phyloP scores from a whole-genome alignment of 2,113 vertebrate species.

The Tricholaema leucomelas region DNA sequence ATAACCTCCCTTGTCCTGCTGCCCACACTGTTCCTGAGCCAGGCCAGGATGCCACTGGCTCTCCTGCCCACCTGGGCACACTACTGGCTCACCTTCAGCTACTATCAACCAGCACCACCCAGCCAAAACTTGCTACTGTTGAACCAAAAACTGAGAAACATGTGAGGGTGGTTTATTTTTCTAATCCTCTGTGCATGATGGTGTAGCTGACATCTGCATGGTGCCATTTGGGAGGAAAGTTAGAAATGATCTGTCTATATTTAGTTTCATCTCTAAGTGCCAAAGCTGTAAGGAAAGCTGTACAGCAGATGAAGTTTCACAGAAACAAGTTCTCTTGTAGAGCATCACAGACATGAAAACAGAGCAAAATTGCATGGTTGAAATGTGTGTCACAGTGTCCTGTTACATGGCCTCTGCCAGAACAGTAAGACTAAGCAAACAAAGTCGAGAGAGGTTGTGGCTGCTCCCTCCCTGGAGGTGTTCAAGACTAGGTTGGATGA shows the following conservation, averaged over 20 bases:
- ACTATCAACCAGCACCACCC: background rate
- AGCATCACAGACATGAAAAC: background rate
- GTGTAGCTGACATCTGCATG: background rate
- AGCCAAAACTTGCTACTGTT: background rate
- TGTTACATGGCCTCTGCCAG: too few species aligned
- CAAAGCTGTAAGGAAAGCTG: background rate
- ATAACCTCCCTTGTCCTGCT: too few species aligned
- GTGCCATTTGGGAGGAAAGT: background rate
- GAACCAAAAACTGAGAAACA: background rate
- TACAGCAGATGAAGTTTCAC: background rate
- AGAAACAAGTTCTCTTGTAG: background rate
- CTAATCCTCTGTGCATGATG: background rate
- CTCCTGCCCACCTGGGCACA: too few species aligned
- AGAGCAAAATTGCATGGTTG: background rate
- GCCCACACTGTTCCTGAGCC: too few species aligned
- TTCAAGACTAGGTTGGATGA: too few species aligned
- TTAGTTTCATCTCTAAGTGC: background rate
- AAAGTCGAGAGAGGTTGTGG: too few species aligned
- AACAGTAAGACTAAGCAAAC: too few species aligned
- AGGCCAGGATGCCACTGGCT: too few species aligned
- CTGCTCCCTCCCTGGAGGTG: too few species aligned
- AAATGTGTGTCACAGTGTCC: background rate
- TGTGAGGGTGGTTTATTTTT: background rate
- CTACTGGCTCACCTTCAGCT: too few species aligned
- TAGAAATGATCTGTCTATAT: background rate